Base-by-base conservation (phyloP, 2,888 invertebrate species). In the Autographa gamma region DNA sequence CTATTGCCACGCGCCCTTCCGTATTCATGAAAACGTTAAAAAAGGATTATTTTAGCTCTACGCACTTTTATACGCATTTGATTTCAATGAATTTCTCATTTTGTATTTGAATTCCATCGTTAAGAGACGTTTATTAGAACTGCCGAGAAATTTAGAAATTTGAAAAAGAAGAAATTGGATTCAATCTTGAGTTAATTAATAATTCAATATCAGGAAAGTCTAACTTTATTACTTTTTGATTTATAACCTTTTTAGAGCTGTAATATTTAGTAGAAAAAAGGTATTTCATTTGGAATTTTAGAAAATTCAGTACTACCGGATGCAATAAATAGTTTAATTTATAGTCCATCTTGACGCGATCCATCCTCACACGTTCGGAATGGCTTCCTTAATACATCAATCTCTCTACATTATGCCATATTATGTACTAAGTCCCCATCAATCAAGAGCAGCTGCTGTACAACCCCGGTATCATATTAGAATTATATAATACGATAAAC, bases 361-460 rank as follows among this genome's bases (percentile, higher is more conserved):
- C 76, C 76, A 81, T 80, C 74, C 74, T 81, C 71, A 77, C 77
- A 81, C 77, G 83, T 79, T 80, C 73, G 66, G 74, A 79, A 82
- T 74, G 80, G 76, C 79, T 88, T 82, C 72, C 79, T 72, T 71
- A 83, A 85, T 80, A 85, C 86, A 89, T 90, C 88, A 86, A 87
- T 89, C 88, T 86, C 86, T 80, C 80, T 81, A 85, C 77, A 88
- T 89, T 86, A 86, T 77, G 73, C 80, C 82, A 86, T 80, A 87
- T 89, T 88, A 89, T 86, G 85, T 82, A 87, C 82, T 87, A 82
- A 81, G 83, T 81, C 84, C 72, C 82, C 91, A 93, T 93, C 92
- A 90, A 92, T 93, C 93, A 92, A 82, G 75, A 84, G 84, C 92
- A 92, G 91, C 91, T 91, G 92, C 81, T 89, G 78, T 82, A 82